Conservation (phyloP, 1,140 invertebrate species). For the Propsilocerus akamusi region DNA sequence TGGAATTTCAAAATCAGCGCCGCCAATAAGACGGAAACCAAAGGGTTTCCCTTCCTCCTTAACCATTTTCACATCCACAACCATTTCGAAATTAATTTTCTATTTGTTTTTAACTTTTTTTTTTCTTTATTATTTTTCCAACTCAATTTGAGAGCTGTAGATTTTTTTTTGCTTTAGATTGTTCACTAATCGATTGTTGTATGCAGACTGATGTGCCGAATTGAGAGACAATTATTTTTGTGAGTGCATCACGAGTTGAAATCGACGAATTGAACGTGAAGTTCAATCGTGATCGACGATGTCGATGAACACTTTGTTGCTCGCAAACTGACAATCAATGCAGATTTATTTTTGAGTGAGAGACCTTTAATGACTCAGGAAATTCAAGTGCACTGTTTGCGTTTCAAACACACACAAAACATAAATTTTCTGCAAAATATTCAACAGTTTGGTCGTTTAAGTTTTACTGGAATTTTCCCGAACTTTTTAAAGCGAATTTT, state of each 20-base stretch:
- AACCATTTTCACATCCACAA: conserved; percentile 33
- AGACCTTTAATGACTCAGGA: neutral
- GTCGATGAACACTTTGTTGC: neutral
- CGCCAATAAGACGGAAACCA: conserved; percentile 77
- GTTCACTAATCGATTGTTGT: neutral
- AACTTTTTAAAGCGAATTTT: too few relatives aligned
- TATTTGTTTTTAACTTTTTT: neutral
- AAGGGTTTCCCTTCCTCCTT: conserved; percentile 50
- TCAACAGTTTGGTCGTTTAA: too few relatives aligned
- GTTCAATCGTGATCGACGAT: neutral
- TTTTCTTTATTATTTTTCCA: neutral
- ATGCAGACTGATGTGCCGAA: neutral
- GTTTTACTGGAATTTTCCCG: too few relatives aligned
- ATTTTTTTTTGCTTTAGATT: neutral
- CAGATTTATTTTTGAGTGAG: neutral
- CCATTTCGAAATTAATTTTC: conserved; percentile 18
- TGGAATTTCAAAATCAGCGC: conserved; percentile 61
- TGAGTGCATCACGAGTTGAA: too few relatives aligned
- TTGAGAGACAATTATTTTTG: neutral
- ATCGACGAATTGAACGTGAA: too few relatives aligned
- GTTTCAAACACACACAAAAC: too few relatives aligned
- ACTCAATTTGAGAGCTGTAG: neutral
- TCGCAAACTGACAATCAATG: neutral
- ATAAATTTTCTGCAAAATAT: too few relatives aligned
- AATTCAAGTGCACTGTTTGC: neutral